Evolutionary conservation across 2,888 invertebrate species (phyloP).

Genomic region (Phymatocera aterrima): DNA sequence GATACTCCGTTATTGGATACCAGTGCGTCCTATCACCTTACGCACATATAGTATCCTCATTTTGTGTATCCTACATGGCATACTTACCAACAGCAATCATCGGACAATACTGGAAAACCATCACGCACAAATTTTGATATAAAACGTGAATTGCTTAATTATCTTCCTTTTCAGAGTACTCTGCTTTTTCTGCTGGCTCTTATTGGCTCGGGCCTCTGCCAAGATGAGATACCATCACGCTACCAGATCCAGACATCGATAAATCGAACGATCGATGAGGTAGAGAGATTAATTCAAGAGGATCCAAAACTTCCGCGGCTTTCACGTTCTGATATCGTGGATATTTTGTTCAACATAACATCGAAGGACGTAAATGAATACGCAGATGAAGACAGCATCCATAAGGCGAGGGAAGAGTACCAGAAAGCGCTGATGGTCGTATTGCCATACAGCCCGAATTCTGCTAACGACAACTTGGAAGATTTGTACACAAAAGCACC

Average conservation of each 20-base stretch:
- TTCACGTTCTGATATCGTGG: conserved; percentile 81
- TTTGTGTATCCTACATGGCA: not conserved
- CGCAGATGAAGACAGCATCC: conserved; percentile 57
- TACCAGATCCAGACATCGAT: conserved; percentile 69
- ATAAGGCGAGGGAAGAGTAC: conserved; percentile 71
- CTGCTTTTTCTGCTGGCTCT: conserved; percentile 63
- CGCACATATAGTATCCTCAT: not conserved
- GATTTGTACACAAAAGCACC: conserved; percentile 83
- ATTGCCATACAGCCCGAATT: conserved; percentile 80
- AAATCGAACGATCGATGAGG: conserved; percentile 80
- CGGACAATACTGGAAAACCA: not conserved
- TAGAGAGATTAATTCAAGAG: conserved; percentile 79
- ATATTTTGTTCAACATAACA: conserved; percentile 81
- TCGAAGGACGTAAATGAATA: conserved; percentile 59
- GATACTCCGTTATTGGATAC: not conserved
- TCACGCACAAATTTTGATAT: not conserved
- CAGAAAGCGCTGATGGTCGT: conserved; percentile 81
- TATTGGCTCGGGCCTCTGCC: conserved; percentile 60
- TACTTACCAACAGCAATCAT: not conserved
- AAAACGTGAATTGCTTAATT: not conserved
- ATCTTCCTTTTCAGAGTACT: conserved; percentile 59
- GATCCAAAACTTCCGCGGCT: conserved; percentile 81
- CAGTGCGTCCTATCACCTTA: not conserved
- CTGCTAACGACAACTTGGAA: conserved; percentile 77
- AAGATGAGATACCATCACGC: conserved; percentile 61